phyloP scores from a whole-genome alignment of 1,140 invertebrate species.

The Heliothis subflexa region DNA sequence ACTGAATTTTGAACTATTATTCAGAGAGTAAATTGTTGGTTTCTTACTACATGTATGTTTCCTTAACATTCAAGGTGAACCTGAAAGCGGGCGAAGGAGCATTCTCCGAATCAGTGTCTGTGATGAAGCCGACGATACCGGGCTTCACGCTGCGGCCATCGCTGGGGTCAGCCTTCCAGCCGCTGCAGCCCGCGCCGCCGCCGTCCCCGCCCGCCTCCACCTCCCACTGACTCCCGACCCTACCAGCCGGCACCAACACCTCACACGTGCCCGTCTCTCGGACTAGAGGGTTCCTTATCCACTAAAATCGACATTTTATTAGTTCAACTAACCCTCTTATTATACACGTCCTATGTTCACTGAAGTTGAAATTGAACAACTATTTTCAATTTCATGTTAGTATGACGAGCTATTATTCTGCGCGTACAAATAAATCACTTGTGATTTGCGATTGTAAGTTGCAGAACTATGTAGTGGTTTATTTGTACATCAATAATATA shows the following conservation, averaged over 20 bases:
- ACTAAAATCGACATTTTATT: constrained; percentile 24
- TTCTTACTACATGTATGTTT: too few relatives aligned
- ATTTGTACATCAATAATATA: constrained; percentile 34
- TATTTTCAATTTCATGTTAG: constrained; percentile 24
- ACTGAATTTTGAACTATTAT: too few relatives aligned
- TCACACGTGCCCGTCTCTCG: constrained; percentile 2
- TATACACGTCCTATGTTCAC: constrained; percentile 23
- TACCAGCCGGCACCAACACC: constrained; percentile 15
- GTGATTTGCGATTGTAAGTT: constrained; percentile 9
- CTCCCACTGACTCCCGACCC: constrained; percentile 76
- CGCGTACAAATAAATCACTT: constrained; percentile 27
- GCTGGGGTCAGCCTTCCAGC: constrained; percentile 93
- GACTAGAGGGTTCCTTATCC: constrained; percentile 28
- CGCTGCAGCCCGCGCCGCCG: constrained; percentile 88
- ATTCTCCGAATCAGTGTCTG: constrained; percentile 69
- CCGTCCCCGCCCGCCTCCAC: constrained; percentile 74
- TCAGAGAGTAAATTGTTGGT: too few relatives aligned
- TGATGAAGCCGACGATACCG: constrained; percentile 87
- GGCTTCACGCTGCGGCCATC: constrained; percentile 93
- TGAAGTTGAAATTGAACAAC: constrained; percentile 17
- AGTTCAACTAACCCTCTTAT: constrained; percentile 35
- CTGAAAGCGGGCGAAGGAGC: constrained; percentile 86
- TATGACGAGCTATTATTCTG: constrained; percentile 3
- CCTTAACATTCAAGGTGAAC: constrained; percentile 80
- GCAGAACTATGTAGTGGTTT: constrained; percentile 6